These are phyloP conservation scores for Hydra vulgaris DNA, from an alignment of 30 jellyfish, hydroid and myxozoan species.

Conservation along the genomic window DNA sequence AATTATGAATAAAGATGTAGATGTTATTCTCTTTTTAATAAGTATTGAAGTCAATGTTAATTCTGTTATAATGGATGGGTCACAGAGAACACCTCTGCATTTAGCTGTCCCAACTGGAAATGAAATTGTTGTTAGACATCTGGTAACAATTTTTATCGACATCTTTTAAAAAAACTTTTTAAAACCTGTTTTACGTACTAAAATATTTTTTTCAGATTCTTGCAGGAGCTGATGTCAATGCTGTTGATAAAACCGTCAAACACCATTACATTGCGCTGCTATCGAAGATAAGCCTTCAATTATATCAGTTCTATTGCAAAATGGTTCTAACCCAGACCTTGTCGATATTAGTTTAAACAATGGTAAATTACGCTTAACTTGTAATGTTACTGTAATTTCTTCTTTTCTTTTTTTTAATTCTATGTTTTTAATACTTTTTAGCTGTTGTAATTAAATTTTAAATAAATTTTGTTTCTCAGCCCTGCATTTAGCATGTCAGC, in stretches of 20 bases:
- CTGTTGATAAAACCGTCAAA: constrained; percentile 57
- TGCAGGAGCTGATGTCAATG: constrained; percentile 72
- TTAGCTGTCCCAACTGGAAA: constrained; percentile 86
- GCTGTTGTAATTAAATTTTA: no score
- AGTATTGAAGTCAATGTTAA: constrained; percentile 82
- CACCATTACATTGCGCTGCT: constrained; percentile 85
- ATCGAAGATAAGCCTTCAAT: constrained; percentile 65
- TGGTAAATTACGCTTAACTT: constrained; percentile 26
- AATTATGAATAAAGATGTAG: constrained; percentile 69
- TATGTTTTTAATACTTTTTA: no score
- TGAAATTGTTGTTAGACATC: constrained; percentile 75
- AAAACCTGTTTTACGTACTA: no score
- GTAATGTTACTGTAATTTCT: background rate
- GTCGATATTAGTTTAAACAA: constrained; percentile 49
- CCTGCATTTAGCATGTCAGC: constrained; percentile 68
- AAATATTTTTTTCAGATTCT: background rate
- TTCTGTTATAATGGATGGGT: constrained; percentile 69
- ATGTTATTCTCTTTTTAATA: constrained; percentile 67
- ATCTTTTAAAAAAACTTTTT: background rate
- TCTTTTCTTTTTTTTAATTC: background rate
- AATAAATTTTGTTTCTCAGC: constrained; percentile 47
- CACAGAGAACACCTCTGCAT: constrained; percentile 85
- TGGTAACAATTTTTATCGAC: constrained; percentile 42
- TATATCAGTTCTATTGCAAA: constrained; percentile 47
- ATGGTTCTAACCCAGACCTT: constrained; percentile 67